Evolutionary conservation across 2,113 vertebrate genomes (phyloP), one percentile per base, ranked within the genome.

Genomic region (Lycocorax pyrrhopterus): DNA sequence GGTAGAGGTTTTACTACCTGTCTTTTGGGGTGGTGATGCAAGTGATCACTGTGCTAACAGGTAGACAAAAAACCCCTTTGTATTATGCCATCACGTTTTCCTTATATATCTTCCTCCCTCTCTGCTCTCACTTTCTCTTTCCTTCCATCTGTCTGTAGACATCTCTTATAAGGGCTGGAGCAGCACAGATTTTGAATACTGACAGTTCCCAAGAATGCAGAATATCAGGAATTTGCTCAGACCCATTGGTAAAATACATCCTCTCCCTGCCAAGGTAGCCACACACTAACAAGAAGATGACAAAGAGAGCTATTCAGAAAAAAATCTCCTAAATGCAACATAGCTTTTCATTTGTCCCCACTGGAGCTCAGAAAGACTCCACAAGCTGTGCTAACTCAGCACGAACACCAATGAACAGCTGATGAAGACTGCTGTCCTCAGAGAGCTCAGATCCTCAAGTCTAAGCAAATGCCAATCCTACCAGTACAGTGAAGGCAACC

Each of bases 1-100:
- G 1, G 33, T 10, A 73, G 49, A 68, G 16, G 44, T 82, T 62
- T 94, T 68, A 30, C n/a, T 33, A 12, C 27, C n/a, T 68, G 29
- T 64, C 44, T n/a, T 83, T 62, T 67, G 26, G 55, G 39, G 25
- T 55, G 25, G 7, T 52, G 33, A 18, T 58, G 21, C 41, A 47
- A 6, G 17, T 0, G 1, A 43, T 64, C 39, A 51, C 25, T 5
- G 1, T 53, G 32, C 20, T 56, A 88, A 56, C 0, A 1, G 41
- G 37, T 51, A 79, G 33, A 58, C 32, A 59, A 74, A 93, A 87
- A 51, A 0, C 1, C 10, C 1, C 12, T 76, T 68, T 49, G 16
- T 46, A 58, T 67, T 81, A 73, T 0, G 1, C 19, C 20, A 19
- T 73, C 27, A 16, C 30, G 4, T 67, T 96, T 91, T 83, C 58